Percentiles rank a stretch among this genome's conserved stretches.
These are phyloP conservation scores for Morelia viridis DNA, from an alignment of 2,797 vertebrate species.

Conservation along the genomic window DNA sequence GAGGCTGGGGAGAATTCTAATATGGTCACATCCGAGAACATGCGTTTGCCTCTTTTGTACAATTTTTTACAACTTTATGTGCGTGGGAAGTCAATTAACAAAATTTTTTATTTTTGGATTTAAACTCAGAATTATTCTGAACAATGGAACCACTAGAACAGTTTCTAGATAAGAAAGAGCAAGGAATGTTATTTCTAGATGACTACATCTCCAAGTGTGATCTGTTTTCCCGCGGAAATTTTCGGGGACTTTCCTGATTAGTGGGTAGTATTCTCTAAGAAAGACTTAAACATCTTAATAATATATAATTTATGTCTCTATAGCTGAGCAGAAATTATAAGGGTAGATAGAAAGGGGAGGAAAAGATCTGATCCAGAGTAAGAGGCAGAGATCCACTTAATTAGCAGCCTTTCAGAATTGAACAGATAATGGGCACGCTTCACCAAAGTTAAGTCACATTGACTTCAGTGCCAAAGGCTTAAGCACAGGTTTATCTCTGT, in stretches of 20 bases:
- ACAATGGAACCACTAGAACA: not conserved
- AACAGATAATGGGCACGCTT: not conserved
- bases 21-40: not conserved
- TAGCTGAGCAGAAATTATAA: conserved; percentile 3
- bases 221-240: not conserved
- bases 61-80: not conserved
- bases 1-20: not conserved
- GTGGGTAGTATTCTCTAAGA: not conserved
- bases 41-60: not conserved
- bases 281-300: conserved; percentile 6
- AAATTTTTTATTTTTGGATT: not conserved
- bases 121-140: not conserved
- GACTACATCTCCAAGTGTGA: not conserved
- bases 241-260: not conserved
- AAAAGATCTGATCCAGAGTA: not conserved
- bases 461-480: not conserved
- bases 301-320: not conserved
- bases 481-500: not conserved
- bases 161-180: not conserved
- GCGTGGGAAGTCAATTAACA: not conserved
- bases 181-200: not conserved
- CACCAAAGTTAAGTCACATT: not conserved
- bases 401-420: not conserved
- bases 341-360: not conserved
- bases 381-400: not conserved